These are phyloP conservation scores for Gastrophryne carolinensis DNA, from an alignment of 2,797 vertebrate genomes.

Conservation along the genomic window DNA sequence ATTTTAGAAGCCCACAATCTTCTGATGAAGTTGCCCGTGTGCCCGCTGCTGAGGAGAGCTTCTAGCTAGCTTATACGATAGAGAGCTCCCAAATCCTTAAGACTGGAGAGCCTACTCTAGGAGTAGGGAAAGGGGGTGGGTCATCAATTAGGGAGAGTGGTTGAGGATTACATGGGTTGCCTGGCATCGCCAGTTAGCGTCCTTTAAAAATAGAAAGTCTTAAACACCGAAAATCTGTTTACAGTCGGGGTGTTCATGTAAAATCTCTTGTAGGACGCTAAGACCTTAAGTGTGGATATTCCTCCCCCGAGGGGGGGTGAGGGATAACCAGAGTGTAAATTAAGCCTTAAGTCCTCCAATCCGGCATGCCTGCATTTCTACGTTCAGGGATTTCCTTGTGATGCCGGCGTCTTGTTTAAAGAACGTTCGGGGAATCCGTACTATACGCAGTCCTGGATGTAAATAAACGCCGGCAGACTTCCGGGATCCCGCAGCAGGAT, in stretches of 20 bases:
- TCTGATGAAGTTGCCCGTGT: background rate
- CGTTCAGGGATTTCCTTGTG: slow-evolving; percentile 6
- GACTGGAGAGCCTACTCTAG: slow-evolving; percentile 17
- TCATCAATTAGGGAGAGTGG: slow-evolving; percentile 40
- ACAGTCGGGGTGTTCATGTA: slow-evolving; percentile 17
- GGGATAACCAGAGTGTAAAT: background rate
- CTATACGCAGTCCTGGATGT: slow-evolving; percentile 6
- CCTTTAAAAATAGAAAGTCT: slow-evolving; percentile 44
- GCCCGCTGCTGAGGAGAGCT: background rate
- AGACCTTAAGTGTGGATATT: slow-evolving; percentile 1
- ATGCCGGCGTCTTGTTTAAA: background rate
- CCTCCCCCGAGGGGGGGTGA: background rate
- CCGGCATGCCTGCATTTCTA: background rate
- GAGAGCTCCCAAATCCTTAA: slow-evolving; percentile 20
- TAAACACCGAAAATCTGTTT: slow-evolving; percentile 45
- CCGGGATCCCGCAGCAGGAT: background rate
- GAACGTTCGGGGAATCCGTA: slow-evolving; percentile 3
- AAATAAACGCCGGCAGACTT: slow-evolving; percentile 2
- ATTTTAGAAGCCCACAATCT: background rate
- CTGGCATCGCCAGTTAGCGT: slow-evolving; percentile 34
- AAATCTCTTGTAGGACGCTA: background rate
- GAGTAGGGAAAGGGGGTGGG: slow-evolving; percentile 5
- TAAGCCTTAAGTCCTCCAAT: background rate
- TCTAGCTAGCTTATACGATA: background rate
- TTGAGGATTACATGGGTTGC: slow-evolving; percentile 41